Conservation (phyloP, 92 coral and sea anemone genomes). For the Muricea muricata region DNA sequence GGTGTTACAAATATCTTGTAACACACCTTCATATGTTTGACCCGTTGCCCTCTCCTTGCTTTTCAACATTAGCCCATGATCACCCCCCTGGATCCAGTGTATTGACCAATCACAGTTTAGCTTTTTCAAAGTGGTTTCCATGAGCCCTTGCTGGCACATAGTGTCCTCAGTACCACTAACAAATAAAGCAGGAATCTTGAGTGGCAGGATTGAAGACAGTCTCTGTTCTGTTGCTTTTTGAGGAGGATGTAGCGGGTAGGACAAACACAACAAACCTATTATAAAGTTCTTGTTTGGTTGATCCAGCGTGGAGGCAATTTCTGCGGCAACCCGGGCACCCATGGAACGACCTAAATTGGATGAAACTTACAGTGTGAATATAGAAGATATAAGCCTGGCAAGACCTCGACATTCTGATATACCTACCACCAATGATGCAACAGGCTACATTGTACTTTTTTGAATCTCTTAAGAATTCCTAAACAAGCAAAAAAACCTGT, state of each 20-base stretch:
- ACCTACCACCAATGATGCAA: conserved; percentile 90
- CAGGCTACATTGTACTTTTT: conserved; percentile 76
- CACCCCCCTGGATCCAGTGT: conserved; percentile 94
- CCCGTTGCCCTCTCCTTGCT: conserved; percentile 64
- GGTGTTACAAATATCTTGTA: conserved; percentile 75
- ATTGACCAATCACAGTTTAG: conserved; percentile 88
- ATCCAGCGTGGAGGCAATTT: conserved; percentile 79
- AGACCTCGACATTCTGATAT: too few relatives aligned
- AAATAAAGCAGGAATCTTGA: conserved; percentile 86
- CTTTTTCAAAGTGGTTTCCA: conserved; percentile 81
- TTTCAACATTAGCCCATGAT: conserved; percentile 73
- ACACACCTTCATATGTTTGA: conserved; percentile 47
- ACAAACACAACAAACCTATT: conserved; percentile 88
- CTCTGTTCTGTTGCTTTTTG: conserved; percentile 81
- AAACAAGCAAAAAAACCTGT: conserved; percentile 1
- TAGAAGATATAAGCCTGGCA: too few relatives aligned
- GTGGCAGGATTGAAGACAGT: conserved; percentile 78
- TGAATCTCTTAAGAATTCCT: conserved; percentile 75
- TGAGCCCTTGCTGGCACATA: conserved; percentile 78
- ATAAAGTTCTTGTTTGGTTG: conserved; percentile 71
- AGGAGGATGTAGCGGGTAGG: conserved; percentile 94
- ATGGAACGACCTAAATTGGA: conserved; percentile 83
- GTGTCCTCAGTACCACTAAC: conserved; percentile 88
- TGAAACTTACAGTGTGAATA: too few relatives aligned
- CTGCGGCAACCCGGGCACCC: conserved; percentile 99